Evolutionary conservation across 2,888 invertebrate genomes (phyloP).

Genomic region (Agrilus biguttatus): DNA sequence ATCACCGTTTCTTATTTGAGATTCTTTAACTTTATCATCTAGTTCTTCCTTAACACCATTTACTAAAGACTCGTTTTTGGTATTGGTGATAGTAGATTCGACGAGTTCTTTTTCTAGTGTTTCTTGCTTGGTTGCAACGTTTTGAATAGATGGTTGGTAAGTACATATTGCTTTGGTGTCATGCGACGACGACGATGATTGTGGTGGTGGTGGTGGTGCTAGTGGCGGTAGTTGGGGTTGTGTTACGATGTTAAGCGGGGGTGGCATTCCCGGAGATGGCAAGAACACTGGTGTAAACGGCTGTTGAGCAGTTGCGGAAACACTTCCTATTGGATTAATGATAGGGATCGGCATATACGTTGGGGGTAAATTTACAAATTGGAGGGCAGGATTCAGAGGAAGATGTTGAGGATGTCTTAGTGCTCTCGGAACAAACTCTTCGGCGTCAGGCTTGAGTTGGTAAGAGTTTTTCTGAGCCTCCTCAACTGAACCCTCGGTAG

Average conservation of each 20-base stretch:
- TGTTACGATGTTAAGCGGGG: conserved; percentile 22
- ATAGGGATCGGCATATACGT: conserved; percentile 24
- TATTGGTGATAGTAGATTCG: not conserved
- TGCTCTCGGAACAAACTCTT: conserved; percentile 31
- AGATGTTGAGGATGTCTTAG: conserved; percentile 17
- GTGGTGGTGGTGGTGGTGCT: conserved; percentile 1
- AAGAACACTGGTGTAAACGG: conserved; percentile 1
- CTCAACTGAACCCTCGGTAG: not conserved
- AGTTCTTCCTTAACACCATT: not conserved
- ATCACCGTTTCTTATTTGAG: conserved; percentile 6
- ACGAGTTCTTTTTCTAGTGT: not conserved
- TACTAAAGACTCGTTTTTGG: not conserved
- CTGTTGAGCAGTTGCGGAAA: conserved; percentile 6
- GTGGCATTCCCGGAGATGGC: conserved; percentile 20
- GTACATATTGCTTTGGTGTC: conserved; percentile 2
- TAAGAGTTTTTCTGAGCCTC: not conserved
- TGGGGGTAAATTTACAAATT: conserved; percentile 21
- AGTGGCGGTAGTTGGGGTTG: conserved; percentile 14
- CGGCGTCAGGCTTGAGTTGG: conserved; percentile 27
- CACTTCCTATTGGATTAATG: conserved; percentile 18
- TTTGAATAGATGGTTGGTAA: conserved; percentile 11
- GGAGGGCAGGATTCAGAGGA: conserved; percentile 15
- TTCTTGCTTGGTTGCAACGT: conserved; percentile 8
- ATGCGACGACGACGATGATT: too few species aligned
- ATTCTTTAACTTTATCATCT: not conserved